These are phyloP conservation scores for Catocala nupta DNA, from an alignment of 2,888 invertebrate genomes.

Conservation along the genomic window DNA sequence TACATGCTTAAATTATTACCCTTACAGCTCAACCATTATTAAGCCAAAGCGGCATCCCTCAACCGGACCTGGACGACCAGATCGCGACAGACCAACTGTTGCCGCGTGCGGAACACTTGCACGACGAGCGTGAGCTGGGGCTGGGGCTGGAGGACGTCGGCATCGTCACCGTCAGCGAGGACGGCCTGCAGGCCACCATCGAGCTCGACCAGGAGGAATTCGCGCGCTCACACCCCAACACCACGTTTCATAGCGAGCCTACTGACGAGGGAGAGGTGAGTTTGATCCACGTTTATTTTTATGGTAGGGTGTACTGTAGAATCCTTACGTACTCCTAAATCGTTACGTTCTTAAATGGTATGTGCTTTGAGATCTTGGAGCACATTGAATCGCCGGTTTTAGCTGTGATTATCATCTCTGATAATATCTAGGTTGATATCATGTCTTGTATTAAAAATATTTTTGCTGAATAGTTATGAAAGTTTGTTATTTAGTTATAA, in stretches of 20 bases:
- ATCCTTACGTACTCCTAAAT: too few species aligned
- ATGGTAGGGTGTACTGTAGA: background rate
- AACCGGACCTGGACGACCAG: constrained; percentile 80
- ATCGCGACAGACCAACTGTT: constrained; percentile 78
- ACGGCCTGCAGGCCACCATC: constrained; percentile 73
- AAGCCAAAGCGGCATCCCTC: constrained; percentile 66
- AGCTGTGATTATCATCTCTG: too few species aligned
- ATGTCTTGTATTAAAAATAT: too few species aligned
- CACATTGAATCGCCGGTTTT: too few species aligned
- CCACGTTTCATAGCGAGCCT: constrained; percentile 83
- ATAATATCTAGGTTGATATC: too few species aligned
- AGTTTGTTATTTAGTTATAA: too few species aligned
- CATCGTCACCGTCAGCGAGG: constrained; percentile 80
- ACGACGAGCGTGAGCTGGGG: constrained; percentile 65
- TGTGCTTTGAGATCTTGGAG: too few species aligned
- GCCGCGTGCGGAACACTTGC: constrained; percentile 46
- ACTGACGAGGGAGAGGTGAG: constrained; percentile 75
- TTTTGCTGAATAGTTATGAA: too few species aligned
- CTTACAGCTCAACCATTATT: constrained; percentile 72
- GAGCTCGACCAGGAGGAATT: constrained; percentile 82
- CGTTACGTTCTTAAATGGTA: too few species aligned
- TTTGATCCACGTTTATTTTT: constrained; percentile 4
- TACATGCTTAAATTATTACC: too few species aligned
- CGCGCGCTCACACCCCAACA: constrained; percentile 82
- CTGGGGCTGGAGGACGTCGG: constrained; percentile 77